Conservation (phyloP, 2,797 vertebrate genomes). For the Distichodus sexfasciatus region DNA sequence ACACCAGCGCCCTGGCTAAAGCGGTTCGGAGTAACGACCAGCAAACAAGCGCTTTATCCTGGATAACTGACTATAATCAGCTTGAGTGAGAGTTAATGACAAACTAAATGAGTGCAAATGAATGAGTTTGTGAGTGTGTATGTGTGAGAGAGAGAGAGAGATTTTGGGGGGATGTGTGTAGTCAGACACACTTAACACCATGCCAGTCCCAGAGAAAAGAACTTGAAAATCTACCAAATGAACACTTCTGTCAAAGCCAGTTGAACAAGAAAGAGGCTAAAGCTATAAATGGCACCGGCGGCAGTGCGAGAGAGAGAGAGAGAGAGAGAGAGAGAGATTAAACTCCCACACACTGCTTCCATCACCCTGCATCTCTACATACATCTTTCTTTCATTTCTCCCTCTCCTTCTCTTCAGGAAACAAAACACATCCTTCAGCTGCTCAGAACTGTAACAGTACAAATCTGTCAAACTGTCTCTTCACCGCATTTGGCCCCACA, state of each 20-base stretch:
- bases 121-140: not conserved
- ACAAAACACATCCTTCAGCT: constrained; percentile 36
- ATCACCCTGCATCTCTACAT: constrained; percentile 13
- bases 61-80: constrained; percentile 39
- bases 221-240: not conserved
- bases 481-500: no score
- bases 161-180: no score
- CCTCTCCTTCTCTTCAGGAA: constrained; percentile 31
- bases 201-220: not conserved
- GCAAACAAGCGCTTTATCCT: constrained; percentile 20
- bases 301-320: not conserved
- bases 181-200: not conserved
- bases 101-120: constrained; percentile 25
- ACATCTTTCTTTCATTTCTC: not conserved
- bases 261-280: constrained; percentile 39
- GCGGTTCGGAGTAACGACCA: constrained; percentile 2
- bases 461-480: no score
- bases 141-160: not conserved
- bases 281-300: constrained; percentile 44
- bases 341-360: constrained; percentile 47
- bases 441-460: constrained; percentile 23
- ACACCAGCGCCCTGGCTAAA: not conserved
- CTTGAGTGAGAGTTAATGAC: constrained; percentile 35
- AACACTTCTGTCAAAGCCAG: not conserved
- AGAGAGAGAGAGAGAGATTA: constrained; percentile 5